A percentile compares a stretch with the other conserved stretches of the same genome.
Conservation (phyloP, 2,113 vertebrate species). For the Astur gentilis region DNA sequence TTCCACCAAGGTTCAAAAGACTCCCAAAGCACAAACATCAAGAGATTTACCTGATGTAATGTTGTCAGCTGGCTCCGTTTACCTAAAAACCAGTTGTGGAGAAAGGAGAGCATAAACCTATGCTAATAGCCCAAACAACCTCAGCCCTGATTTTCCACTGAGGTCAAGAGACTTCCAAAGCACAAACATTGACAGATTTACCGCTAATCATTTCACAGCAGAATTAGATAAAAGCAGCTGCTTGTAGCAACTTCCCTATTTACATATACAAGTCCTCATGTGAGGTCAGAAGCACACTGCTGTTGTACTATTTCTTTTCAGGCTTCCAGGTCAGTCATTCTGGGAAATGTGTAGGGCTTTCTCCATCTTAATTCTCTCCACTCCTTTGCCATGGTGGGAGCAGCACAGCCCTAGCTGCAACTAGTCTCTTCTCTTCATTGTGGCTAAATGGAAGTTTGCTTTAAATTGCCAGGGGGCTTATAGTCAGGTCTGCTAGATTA, state of each 20-base stretch:
- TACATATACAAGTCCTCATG: background rate
- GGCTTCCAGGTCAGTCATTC: background rate
- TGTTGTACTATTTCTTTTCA: background rate
- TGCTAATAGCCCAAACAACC: background rate
- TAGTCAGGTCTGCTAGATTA: background rate
- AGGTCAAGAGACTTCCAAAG: background rate
- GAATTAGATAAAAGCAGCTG: background rate
- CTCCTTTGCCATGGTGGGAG: background rate
- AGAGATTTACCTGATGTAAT: background rate
- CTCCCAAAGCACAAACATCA: background rate
- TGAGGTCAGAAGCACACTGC: background rate
- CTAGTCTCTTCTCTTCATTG: background rate
- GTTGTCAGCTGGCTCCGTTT: background rate
- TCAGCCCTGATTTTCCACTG: background rate
- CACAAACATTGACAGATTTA: background rate
- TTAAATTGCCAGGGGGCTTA: background rate
- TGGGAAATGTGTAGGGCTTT: accelerated
- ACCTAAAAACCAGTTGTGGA: background rate
- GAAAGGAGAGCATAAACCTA: background rate
- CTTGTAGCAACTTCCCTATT: background rate
- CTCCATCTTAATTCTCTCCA: background rate
- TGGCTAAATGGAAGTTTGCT: background rate
- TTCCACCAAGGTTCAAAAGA: background rate
- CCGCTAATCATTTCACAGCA: background rate
- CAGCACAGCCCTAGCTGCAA: background rate